Evolutionary conservation across 2,797 vertebrate genomes (phyloP).

Genomic region (Platyrinchus mystaceus): DNA sequence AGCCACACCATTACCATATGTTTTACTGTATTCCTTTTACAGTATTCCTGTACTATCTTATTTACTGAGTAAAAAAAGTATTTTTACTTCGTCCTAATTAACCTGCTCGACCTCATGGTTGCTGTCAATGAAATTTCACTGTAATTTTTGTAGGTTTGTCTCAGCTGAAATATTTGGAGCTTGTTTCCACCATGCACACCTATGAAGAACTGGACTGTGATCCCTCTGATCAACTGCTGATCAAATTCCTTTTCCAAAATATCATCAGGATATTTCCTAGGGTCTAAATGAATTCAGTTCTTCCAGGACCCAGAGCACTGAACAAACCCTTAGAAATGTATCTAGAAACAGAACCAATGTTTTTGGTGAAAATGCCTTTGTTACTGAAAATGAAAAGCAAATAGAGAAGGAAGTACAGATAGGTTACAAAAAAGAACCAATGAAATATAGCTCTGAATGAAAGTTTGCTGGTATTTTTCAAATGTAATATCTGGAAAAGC

Average conservation of each 20-base stretch:
- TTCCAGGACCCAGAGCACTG: not conserved
- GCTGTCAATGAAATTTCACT: not conserved
- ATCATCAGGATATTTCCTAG: not conserved
- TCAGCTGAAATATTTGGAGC: not conserved
- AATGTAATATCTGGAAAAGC: not conserved
- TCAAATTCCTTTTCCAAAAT: not conserved
- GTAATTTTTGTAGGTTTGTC: not conserved
- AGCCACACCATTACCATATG: not conserved
- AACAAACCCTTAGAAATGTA: not conserved
- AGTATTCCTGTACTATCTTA: constrained; percentile 16
- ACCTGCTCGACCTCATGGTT: constrained; percentile 1
- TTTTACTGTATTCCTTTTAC: constrained; percentile 18
- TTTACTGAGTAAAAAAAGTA: constrained; percentile 36
- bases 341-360: not conserved
- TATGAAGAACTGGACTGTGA: not conserved
- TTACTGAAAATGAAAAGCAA: not conserved
- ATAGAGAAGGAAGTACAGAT: not conserved
- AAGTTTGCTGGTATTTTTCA: not conserved
- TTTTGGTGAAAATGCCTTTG: not conserved
- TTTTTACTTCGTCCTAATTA: constrained; percentile 29
- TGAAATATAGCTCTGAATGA: not conserved
- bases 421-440: not conserved
- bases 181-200: not conserved
- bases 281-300: not conserved
- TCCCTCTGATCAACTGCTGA: not conserved